Base-by-base conservation (phyloP, 2,888 invertebrate genomes). In the Bugulina stolonifera region DNA sequence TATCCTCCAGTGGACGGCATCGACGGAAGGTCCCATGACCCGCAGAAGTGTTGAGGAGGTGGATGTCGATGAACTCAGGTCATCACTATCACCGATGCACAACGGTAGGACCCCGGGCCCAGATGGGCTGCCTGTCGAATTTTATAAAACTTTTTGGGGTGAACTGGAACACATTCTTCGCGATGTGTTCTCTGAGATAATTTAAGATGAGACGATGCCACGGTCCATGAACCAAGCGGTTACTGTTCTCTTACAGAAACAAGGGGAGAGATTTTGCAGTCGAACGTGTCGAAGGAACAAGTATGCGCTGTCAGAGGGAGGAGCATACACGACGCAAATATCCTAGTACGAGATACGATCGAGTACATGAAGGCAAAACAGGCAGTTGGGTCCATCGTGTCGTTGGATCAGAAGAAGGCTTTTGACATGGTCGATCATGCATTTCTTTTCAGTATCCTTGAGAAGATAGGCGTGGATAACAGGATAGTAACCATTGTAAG, bases 371-470 rank as follows among this genome's bases (percentile, higher is more conserved):
- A 57, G 57, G 23, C 18, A 5, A 57, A 25, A 25, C 5, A 57
- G 14, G 57, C n/a, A 5, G n/a, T n/a, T n/a, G 57, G 57, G 5
- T n/a, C 25, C 3, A 5, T 57, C 5, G 25, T 57, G 25, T 57
- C 57, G 5, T 14, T 57, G 25, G 57, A 57, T 25, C 57, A 57
- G 23, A 57, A 57, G 25, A 57, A 57, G 25, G 57, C 57, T 25
- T 57, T 57, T 25, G 57, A 57, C 23, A 57, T 57, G 57, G 57
- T 57, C 57, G 23, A 57, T n/a, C 57, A 57, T n/a, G 14, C 18
- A 14, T 57, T 57, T 25, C 23, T 57, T 5, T n/a, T 57, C 25
- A 57, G 25, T 23, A n/a, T 25, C 57, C 23, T 5, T 5, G 25
- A 25, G 10, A 57, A 57, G 25, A 57, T 57, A 25, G 57, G 57